phyloP scores from a whole-genome alignment of 2,113 vertebrate species.

The Semicossyphus pulcher region DNA sequence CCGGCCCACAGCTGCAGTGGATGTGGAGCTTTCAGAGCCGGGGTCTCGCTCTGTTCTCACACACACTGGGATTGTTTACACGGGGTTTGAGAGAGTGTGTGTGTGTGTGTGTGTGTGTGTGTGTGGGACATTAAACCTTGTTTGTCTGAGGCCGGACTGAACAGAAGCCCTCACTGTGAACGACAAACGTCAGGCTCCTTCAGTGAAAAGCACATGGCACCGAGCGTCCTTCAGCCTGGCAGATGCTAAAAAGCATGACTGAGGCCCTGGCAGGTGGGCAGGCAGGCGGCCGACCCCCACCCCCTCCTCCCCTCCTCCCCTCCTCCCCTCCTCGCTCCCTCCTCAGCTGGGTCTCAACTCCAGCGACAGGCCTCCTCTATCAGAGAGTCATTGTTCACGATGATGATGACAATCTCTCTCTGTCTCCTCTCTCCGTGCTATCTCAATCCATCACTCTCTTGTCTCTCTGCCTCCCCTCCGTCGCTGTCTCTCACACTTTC shows the following conservation, averaged over 20 bases:
- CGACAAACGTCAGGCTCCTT: constrained; percentile 66
- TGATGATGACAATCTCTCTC: constrained; percentile 65
- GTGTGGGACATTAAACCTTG: constrained; percentile 53
- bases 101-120: constrained; percentile 7
- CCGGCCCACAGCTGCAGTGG: constrained; percentile 78
- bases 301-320: constrained; percentile 8
- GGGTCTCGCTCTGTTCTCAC: constrained; percentile 69
- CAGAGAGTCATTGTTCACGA: constrained; percentile 70
- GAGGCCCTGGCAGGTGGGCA: constrained; percentile 71
- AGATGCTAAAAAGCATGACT: constrained; percentile 72
- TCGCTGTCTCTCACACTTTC: constrained; percentile 39
- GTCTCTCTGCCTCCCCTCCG: constrained; percentile 4
- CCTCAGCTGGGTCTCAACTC: constrained; percentile 56
- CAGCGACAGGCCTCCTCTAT: constrained; percentile 54
- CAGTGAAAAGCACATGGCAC: constrained; percentile 75
- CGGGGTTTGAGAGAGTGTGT: constrained; percentile 33
- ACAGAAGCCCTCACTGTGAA: constrained; percentile 75
- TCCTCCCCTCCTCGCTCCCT: constrained; percentile 31
- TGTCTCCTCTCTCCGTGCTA: constrained; percentile 47
- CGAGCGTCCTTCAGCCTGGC: constrained; percentile 71
- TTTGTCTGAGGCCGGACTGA: constrained; percentile 59
- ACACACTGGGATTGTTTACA: constrained; percentile 74
- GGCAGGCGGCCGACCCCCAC: constrained; percentile 20
- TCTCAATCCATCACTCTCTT: constrained; percentile 68
- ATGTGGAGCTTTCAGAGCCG: constrained; percentile 63